These are phyloP conservation scores for Heloderma charlesbogerti DNA, from an alignment of 2,113 vertebrate genomes.

Conservation along the genomic window DNA sequence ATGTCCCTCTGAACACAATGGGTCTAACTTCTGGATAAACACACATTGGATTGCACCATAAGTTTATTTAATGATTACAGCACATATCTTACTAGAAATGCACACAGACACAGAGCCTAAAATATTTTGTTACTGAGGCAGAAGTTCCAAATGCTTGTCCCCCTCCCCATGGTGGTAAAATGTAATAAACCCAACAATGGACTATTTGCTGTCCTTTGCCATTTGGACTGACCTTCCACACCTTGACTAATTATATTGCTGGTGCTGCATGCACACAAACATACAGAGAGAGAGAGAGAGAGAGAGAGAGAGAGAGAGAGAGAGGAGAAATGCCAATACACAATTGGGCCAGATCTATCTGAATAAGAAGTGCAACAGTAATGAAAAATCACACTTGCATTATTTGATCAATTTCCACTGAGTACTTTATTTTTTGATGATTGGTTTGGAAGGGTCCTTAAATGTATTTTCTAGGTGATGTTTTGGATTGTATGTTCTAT, in stretches of 20 bases:
- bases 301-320: conserved; percentile 22
- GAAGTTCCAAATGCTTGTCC: neutral
- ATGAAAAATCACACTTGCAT: neutral
- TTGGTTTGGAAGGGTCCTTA: neutral
- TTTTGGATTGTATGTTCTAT: neutral
- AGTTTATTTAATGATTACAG: conserved; percentile 20
- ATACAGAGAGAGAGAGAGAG: neutral
- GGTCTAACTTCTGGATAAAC: neutral
- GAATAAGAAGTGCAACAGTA: too few relatives aligned
- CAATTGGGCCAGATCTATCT: neutral
- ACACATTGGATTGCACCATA: conserved; percentile 5
- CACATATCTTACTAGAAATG: conserved; percentile 18
- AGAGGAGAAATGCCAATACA: neutral
- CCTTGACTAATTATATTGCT: neutral
- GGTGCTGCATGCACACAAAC: neutral
- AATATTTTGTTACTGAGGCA: neutral
- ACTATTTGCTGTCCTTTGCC: neutral
- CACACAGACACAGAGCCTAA: neutral
- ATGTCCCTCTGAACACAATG: neutral
- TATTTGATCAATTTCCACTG: conserved; percentile 10
- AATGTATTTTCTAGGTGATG: neutral
- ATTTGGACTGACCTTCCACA: neutral
- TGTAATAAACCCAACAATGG: neutral
- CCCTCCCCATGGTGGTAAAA: neutral
- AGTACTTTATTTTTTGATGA: neutral